A percentile compares a stretch with the other conserved stretches of the same genome.
phyloP scores from a whole-genome alignment of 2,888 invertebrate species.

The Lottia gigantea region DNA sequence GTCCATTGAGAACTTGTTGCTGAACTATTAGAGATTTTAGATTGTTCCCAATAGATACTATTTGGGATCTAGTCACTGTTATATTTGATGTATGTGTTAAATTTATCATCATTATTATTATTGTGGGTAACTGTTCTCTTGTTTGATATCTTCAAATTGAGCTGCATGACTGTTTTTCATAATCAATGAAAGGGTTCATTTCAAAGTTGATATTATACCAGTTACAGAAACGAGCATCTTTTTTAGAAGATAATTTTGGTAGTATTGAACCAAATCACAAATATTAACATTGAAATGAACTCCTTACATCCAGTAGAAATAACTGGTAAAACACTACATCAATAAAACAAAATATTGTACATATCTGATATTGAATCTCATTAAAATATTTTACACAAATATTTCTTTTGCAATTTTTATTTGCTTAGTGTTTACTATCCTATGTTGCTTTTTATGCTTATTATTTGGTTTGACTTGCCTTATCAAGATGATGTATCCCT shows the following conservation, averaged over 20 bases:
- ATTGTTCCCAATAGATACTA: conserved; percentile 1
- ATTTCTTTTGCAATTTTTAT: background rate
- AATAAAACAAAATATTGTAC: conserved; percentile 1
- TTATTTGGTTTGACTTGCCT: too few species aligned
- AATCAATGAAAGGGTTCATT: too few species aligned
- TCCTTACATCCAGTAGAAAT: too few species aligned
- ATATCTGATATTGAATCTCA: conserved; percentile 10
- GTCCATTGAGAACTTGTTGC: background rate
- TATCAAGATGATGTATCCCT: too few species aligned
- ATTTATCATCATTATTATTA: conserved; percentile 6
- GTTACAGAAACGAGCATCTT: background rate
- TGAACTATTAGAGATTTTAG: background rate
- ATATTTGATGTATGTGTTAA: conserved; percentile 1
- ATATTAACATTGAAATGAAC: background rate
- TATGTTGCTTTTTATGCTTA: too few species aligned
- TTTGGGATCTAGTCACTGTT: conserved; percentile 2
- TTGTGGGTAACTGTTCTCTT: background rate
- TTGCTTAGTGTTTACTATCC: too few species aligned
- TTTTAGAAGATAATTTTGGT: background rate
- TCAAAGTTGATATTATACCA: too few species aligned
- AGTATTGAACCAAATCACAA: background rate
- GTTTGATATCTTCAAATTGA: background rate
- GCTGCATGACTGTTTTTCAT: background rate
- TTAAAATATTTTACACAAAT: conserved; percentile 5
- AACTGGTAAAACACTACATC: too few species aligned